Percentiles rank a stretch among this genome's conserved stretches.
phyloP scores from a whole-genome alignment of 30 jellyfish, hydroid and myxozoan species.

The Aurelia sp. region DNA sequence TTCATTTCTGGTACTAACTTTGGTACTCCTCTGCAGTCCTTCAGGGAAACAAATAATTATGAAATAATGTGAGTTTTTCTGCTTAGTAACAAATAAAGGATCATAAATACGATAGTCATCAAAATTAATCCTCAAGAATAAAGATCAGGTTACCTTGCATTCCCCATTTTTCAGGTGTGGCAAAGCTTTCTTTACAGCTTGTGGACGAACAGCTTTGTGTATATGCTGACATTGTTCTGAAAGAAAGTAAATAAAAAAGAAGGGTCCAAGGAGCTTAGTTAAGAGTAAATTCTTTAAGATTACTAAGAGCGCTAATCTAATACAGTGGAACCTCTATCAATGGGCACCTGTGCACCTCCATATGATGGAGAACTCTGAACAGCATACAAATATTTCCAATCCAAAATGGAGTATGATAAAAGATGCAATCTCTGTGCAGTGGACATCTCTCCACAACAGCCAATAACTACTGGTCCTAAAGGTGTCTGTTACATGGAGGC shows the following conservation, averaged over 20 bases:
- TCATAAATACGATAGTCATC: too few species aligned
- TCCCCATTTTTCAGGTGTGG: slow-evolving; percentile 54
- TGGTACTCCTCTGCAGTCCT: slow-evolving; percentile 65
- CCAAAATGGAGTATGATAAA: too few species aligned
- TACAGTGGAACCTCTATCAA: too few species aligned
- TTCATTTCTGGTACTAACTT: slow-evolving; percentile 13
- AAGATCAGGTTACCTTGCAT: slow-evolving; percentile 48
- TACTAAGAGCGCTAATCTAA: not conserved
- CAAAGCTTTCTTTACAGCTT: slow-evolving; percentile 26
- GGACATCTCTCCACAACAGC: too few species aligned
- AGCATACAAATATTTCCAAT: too few species aligned
- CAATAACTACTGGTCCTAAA: too few species aligned
- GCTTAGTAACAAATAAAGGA: too few species aligned
- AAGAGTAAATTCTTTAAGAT: not conserved
- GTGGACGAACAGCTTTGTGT: slow-evolving; percentile 56
- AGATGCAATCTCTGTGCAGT: too few species aligned
- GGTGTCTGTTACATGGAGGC: too few species aligned
- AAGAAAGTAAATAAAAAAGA: not conserved
- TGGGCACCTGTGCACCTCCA: too few species aligned
- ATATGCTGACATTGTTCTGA: slow-evolving; percentile 65
- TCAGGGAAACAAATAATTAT: not conserved
- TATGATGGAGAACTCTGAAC: too few species aligned
- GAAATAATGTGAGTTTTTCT: not conserved
- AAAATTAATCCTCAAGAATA: too few species aligned
- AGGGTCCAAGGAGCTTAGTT: not conserved